Evolutionary conservation across 2,888 invertebrate genomes (phyloP), one percentile per base, ranked within the genome.

Genomic region (Dicranocentrus wangi): DNA sequence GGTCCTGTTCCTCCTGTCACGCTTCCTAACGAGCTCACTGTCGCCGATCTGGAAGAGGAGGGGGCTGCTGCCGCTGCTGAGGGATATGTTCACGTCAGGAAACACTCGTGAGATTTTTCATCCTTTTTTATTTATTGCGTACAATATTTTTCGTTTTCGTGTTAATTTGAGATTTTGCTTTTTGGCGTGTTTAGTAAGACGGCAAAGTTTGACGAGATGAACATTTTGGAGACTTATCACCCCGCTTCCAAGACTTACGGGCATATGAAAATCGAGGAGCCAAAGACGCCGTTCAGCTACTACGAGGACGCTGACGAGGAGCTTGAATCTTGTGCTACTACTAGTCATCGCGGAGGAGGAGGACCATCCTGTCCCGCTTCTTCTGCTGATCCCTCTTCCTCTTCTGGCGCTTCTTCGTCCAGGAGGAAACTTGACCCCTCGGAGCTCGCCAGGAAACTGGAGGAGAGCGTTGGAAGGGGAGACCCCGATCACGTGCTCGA

Each of bases 201-300:
- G 87, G 92, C 96, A 88, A 94, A 96, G 91, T 97, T 96, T 91
- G 99, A 99, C 90, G 99, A 99, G 91, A 95, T 98, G 93, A 99
- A 99, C 90, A 99, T 99, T 86, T 92, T 99, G 87, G 98, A 97
- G 86, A 99, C 99, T 0, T 93, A 97, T 88, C 99, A 99, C 91
- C 99, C 99, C 53, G 92, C 95, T 23, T 97, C 97, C 89, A 99
- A 99, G 90, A 99, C 99, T 90, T 99, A 99, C 90, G 99, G 99
- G 8, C 97, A 97, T 88, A 99, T 99, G 98, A 99, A 99, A 90
- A 93, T 95, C 85, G 95, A 97, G 87, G 60, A 99, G 90, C 99
- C 99, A 1, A 98, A 98, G 89, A 99, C 99, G 27, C 99, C 99
- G 0, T 95, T 92, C 87, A 92, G 92, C 88, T 92, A 92, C 85